Percentiles rank a stretch among this genome's conserved stretches.
These are phyloP conservation scores for Manacus vitellinus DNA, from an alignment of 2,113 vertebrate species.

Conservation along the genomic window DNA sequence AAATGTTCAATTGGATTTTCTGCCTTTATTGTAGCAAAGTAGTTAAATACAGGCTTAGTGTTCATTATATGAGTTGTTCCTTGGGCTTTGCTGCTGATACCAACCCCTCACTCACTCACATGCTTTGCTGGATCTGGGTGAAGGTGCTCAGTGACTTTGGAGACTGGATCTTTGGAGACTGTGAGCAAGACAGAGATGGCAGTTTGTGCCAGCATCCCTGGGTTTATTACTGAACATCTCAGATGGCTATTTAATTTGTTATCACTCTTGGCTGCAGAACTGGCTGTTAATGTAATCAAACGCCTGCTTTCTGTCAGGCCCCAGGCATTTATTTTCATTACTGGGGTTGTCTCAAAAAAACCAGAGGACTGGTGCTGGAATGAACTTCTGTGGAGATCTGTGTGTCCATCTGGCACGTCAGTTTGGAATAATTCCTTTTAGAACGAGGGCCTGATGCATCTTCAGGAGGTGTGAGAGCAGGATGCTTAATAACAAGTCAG, in stretches of 20 bases:
- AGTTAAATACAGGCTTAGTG: not conserved
- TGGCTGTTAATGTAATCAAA: constrained; percentile 16
- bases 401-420: not conserved
- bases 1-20: not conserved
- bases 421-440: not conserved
- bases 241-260: constrained; percentile 56
- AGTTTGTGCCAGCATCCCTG: not conserved
- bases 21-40: not conserved
- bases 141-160: not conserved
- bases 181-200: not conserved
- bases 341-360: constrained; percentile 5
- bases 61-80: not conserved
- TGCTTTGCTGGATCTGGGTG: not conserved
- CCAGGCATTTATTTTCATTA: constrained; percentile 29
- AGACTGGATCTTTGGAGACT: not conserved
- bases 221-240: constrained; percentile 23
- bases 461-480: not conserved
- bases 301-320: constrained; percentile 26
- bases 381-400: not conserved
- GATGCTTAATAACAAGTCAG: not conserved
- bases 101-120: not conserved
- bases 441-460: not conserved
- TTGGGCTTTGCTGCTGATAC: not conserved
- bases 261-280: constrained; percentile 16
- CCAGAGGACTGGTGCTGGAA: not conserved